Conservation (phyloP, 2,888 invertebrate genomes). For the Drosophila pullipes region DNA sequence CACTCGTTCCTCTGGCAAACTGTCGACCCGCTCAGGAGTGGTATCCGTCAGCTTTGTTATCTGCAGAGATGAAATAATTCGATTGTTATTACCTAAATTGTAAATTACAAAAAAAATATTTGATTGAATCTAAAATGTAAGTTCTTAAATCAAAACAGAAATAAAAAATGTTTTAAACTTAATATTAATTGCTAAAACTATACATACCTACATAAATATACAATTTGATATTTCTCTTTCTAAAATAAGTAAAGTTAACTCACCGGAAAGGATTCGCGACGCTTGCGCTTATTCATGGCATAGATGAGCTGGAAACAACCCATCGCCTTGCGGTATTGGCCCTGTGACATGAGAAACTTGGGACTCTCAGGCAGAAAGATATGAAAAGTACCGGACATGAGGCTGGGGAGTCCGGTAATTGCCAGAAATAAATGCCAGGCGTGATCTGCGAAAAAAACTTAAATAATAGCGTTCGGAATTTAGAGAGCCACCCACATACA, state of each 20-base stretch:
- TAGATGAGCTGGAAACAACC: constrained; percentile 87
- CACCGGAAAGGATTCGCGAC: constrained; percentile 89
- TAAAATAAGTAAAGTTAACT: background rate
- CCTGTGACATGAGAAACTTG: constrained; percentile 82
- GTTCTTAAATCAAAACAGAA: too few relatives aligned
- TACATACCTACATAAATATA: background rate
- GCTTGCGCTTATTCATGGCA: constrained; percentile 88
- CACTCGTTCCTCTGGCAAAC: background rate
- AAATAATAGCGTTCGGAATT: background rate
- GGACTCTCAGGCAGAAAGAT: constrained; percentile 81
- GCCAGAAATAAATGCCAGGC: constrained; percentile 78
- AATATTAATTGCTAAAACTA: too few relatives aligned
- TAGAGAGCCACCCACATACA: constrained; percentile 54
- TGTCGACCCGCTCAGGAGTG: constrained; percentile 38
- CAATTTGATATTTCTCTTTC: background rate
- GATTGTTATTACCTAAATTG: background rate
- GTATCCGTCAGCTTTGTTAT: constrained; percentile 49
- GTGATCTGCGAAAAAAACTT: constrained; percentile 47
- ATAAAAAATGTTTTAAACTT: too few relatives aligned
- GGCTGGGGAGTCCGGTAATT: constrained; percentile 62
- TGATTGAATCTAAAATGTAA: background rate
- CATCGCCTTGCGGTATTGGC: constrained; percentile 75
- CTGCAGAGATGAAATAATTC: constrained; percentile 19
- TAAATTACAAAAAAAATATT: background rate
- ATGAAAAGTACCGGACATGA: constrained; percentile 62